These are phyloP conservation scores for Tenthredo livida DNA, from an alignment of 2,888 invertebrate species.

Conservation along the genomic window DNA sequence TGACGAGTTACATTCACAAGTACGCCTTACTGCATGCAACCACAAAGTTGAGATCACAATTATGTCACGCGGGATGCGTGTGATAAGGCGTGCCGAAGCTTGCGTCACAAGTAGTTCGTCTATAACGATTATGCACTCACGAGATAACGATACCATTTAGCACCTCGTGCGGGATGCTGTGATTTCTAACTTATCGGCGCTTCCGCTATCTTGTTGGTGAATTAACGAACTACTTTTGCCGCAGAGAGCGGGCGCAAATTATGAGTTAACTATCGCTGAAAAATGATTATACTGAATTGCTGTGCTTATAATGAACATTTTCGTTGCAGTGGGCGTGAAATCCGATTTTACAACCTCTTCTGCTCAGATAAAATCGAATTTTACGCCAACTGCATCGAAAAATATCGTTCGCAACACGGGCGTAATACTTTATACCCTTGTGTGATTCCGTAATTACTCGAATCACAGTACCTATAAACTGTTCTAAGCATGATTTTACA, in stretches of 20 bases:
- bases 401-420: too few relatives aligned
- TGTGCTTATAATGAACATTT: too few relatives aligned
- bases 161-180: background rate
- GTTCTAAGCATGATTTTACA: background rate
- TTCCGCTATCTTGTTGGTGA: too few relatives aligned
- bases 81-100: background rate
- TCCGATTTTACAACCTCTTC: too few relatives aligned
- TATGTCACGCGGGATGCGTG: background rate
- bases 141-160: background rate
- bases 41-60: background rate
- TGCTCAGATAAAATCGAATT: too few relatives aligned
- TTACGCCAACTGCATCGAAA: too few relatives aligned
- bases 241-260: background rate
- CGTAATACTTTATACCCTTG: too few relatives aligned
- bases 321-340: too few relatives aligned
- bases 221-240: background rate
- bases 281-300: too few relatives aligned
- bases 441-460: too few relatives aligned
- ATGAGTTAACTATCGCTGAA: background rate
- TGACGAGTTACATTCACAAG: background rate
- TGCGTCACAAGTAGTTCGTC: background rate
- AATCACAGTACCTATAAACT: background rate
- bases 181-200: too few relatives aligned
- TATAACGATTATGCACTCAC: background rate
- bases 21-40: background rate